A percentile compares a stretch with the other conserved stretches of the same genome.
Conservation (phyloP, 30 jellyfish, hydroid and myxozoan species). For the Cassiopea andromeda region DNA sequence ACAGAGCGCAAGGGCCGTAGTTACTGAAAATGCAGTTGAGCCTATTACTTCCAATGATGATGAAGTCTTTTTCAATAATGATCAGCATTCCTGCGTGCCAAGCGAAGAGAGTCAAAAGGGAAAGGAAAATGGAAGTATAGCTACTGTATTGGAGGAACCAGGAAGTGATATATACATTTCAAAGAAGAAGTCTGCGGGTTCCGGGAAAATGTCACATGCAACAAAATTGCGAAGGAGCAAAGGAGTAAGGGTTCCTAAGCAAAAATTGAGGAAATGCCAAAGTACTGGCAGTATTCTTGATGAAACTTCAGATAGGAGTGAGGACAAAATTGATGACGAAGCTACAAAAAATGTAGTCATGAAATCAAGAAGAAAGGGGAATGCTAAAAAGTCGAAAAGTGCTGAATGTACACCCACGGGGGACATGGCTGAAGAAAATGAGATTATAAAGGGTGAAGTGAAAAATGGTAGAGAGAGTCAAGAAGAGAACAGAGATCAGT, state of each 20-base stretch:
- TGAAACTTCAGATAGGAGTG: not conserved
- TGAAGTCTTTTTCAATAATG: constrained; percentile 18
- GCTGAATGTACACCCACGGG: not conserved
- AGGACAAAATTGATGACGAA: not conserved
- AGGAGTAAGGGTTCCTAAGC: not conserved
- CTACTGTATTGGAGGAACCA: not conserved
- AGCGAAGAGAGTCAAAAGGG: not conserved
- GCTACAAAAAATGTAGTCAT: not conserved
- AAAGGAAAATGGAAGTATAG: not conserved
- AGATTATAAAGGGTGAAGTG: not conserved
- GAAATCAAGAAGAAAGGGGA: not conserved
- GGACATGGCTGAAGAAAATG: not conserved
- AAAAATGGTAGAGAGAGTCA: not conserved
- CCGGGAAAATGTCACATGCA: not conserved
- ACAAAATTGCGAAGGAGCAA: not conserved
- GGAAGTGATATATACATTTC: not conserved
- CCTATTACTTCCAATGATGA: constrained; percentile 5
- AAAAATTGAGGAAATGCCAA: not conserved
- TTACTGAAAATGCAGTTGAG: constrained; percentile 12
- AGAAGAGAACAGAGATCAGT: not conserved
- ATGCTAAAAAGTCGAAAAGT: constrained; percentile 1
- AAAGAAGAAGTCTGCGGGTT: not conserved
- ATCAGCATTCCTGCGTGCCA: not conserved
- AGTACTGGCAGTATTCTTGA: not conserved
- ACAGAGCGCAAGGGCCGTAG: not conserved